These are phyloP conservation scores for Callyntrura sp. DNA, from an alignment of 2,888 invertebrate genomes.

Conservation along the genomic window DNA sequence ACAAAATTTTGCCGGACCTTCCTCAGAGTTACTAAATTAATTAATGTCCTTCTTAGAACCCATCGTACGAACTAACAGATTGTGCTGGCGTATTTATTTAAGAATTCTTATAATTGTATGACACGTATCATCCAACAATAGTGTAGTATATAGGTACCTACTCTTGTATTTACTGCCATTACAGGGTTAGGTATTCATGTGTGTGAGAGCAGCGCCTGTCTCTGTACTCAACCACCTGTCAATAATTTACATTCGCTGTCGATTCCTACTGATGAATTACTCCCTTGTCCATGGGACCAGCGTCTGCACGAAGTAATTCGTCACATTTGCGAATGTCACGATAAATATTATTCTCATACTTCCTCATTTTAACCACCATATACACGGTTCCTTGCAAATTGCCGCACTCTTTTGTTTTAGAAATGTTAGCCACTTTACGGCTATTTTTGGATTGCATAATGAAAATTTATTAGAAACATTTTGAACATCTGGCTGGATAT, in stretches of 20 bases:
- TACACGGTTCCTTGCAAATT: not conserved
- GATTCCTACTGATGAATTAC: conserved; percentile 45
- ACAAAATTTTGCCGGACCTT: not conserved
- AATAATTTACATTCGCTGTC: conserved; percentile 42
- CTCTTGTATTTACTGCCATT: not conserved
- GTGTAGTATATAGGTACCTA: not conserved
- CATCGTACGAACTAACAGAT: not conserved
- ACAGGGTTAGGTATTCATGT: not conserved
- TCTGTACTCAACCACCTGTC: conserved; percentile 16
- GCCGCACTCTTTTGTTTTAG: not conserved
- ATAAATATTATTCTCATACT: conserved; percentile 41
- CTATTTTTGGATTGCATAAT: conserved; percentile 49
- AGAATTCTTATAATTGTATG: not conserved
- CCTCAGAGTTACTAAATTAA: conserved; percentile 2
- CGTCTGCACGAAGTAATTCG: conserved; percentile 35
- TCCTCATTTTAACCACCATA: conserved; percentile 28
- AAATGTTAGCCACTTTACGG: not conserved
- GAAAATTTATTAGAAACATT: conserved; percentile 18
- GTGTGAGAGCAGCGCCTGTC: not conserved
- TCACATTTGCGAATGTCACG: conserved; percentile 55
- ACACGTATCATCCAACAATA: not conserved
- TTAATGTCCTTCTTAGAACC: not conserved
- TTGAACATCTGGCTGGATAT: conserved; percentile 16
- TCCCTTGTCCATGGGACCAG: conserved; percentile 38
- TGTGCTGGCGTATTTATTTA: not conserved